Percentiles rank a stretch among this genome's conserved stretches.
These are phyloP conservation scores for Laothoe populi DNA, from an alignment of 2,888 invertebrate species.

Conservation along the genomic window DNA sequence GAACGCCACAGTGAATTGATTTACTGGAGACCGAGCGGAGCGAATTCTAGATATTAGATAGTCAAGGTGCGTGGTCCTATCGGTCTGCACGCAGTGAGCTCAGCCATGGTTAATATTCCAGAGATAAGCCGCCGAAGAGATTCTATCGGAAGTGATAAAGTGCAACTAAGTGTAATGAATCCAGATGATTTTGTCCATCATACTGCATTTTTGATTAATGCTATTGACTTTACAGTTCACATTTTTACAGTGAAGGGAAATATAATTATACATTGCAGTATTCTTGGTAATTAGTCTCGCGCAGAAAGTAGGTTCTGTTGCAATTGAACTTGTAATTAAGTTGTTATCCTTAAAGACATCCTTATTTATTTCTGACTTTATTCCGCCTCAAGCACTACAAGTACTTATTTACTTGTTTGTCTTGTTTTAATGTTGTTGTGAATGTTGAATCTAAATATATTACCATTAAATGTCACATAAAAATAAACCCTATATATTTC, in stretches of 20 bases:
- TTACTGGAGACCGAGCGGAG: conserved; percentile 37
- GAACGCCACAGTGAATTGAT: conserved; percentile 50
- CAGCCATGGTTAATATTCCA: conserved; percentile 39
- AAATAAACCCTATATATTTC: not conserved
- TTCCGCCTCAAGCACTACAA: not conserved
- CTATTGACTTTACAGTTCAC: not conserved
- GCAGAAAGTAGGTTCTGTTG: not conserved
- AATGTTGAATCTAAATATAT: not conserved
- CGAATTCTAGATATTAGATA: conserved; percentile 39
- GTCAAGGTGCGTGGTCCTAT: conserved; percentile 15
- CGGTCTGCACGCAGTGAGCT: conserved; percentile 31
- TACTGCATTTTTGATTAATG: not conserved
- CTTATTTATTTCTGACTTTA: not conserved
- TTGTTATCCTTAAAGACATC: conserved; percentile 19
- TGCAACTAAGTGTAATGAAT: not conserved
- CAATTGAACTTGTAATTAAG: conserved; percentile 14
- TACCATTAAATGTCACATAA: not conserved
- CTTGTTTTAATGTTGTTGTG: not conserved
- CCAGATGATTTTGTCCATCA: not conserved
- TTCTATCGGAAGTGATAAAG: conserved; percentile 15
- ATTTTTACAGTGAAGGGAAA: not conserved
- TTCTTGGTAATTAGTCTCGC: not conserved
- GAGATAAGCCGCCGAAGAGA: conserved; percentile 5
- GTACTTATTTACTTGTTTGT: not conserved
- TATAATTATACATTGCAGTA: conserved; percentile 1